Evolutionary conservation across 2,797 vertebrate genomes (phyloP), one percentile per base, ranked within the genome.

Genomic region (Macrochelys suwanniensis): DNA sequence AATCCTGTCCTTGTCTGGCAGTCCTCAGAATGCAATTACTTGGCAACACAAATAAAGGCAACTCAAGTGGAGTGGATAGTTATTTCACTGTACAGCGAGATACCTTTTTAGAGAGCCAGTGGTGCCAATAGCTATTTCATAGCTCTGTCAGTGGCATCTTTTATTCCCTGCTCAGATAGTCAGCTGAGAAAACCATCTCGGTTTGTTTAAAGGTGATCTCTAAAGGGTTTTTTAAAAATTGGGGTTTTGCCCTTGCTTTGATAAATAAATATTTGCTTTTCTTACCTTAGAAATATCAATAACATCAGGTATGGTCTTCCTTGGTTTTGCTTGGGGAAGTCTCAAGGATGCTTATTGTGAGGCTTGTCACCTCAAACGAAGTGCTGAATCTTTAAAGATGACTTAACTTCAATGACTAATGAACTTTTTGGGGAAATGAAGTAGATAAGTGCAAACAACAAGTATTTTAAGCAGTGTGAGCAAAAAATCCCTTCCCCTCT

Each of bases 371-470:
- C 65, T 92, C 80, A 78, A 93, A 7, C 51, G 25, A 94, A 88
- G 5, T 23, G 88, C 1, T 80, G 90, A 91, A 91, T 93, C 59
- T 89, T 92, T 91, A 95, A 93, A 65, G 92, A 94, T 94, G 90
- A 57, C 17, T 93, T 42, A 42, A 42, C 37, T 42, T 42, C 37
- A 42, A 42, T 42, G 37, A 42, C 37, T 42, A 42, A 42, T 42
- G 37, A 42, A 42, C 37, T 42, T 42, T 42, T 42, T 42, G 37
- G 37, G 37, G 37, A 42, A 42, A 42, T 42, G 37, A 42, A 42
- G 37, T 42, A 42, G 37, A 96, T 95, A 95, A 92, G 80, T 84
- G 94, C 94, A 93, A 97, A 94, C 91, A 92, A 97, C 95, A 28
- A 87, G 33, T 42, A 86, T 37, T 71, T 94, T 94, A 94, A 95